Conservation (phyloP, 2,797 vertebrate genomes). For the Halcyon leucocephala region DNA sequence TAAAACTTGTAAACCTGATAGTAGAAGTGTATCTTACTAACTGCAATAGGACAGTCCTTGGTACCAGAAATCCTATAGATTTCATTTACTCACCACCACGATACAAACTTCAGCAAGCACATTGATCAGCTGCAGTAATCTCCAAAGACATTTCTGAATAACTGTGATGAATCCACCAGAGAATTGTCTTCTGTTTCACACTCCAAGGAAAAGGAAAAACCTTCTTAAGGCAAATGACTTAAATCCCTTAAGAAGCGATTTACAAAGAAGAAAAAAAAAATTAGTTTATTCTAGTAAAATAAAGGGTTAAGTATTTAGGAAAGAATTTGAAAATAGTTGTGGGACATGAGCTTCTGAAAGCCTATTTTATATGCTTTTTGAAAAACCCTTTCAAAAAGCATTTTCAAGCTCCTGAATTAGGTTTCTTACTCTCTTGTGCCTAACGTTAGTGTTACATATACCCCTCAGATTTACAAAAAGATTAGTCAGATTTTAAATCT, state of each 20-base stretch:
- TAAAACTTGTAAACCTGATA: not conserved
- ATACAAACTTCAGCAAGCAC: not conserved
- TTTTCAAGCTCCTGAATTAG: slow-evolving; percentile 5
- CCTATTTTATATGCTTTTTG: not conserved
- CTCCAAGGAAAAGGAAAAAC: not conserved
- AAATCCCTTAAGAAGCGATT: not conserved
- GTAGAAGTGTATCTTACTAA: not conserved
- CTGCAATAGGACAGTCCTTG: not conserved
- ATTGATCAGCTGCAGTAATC: not conserved
- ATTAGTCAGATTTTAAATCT: not conserved
- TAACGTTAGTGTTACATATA: not conserved
- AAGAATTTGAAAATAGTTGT: not conserved
- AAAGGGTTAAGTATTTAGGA: not conserved
- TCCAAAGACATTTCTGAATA: not conserved
- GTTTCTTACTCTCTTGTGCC: not conserved
- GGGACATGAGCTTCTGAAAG: not conserved
- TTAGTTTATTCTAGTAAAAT: not conserved
- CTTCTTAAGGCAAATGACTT: not conserved
- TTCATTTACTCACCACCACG: not conserved
- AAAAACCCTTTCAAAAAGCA: not conserved
- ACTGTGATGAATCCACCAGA: not conserved
- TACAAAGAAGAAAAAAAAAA: not conserved
- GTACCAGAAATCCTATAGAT: not conserved
- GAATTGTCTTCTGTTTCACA: not conserved
- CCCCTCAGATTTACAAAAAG: not conserved